phyloP scores from a whole-genome alignment of 1,140 invertebrate species.

The Leptopilina boulardi region DNA sequence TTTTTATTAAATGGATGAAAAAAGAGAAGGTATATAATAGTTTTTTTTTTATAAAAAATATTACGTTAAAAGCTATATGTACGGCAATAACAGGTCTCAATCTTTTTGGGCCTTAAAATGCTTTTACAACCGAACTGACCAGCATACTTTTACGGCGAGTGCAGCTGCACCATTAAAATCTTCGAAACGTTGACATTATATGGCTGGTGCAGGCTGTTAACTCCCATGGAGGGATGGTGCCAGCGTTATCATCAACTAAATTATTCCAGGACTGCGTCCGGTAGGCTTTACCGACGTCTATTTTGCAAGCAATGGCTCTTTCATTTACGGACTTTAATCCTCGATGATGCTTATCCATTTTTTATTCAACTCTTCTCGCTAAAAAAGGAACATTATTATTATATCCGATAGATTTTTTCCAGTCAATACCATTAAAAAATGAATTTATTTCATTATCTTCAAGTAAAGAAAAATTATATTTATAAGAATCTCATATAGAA shows the following conservation, averaged over 20 bases:
- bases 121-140: neutral
- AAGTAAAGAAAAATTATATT: too few relatives aligned
- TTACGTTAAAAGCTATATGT: slow-evolving; percentile 10
- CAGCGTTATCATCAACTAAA: slow-evolving; percentile 22
- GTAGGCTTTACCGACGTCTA: slow-evolving; percentile 6
- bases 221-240: neutral
- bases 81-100: neutral
- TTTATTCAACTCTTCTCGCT: neutral
- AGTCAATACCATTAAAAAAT: neutral
- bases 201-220: slow-evolving; percentile 29
- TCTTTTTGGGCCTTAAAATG: slow-evolving; percentile 25
- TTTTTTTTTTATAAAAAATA: slow-evolving; percentile 26
- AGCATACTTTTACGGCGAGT: slow-evolving; percentile 27
- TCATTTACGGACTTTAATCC: slow-evolving; percentile 21
- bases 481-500: too few relatives aligned
- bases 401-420: neutral
- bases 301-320: slow-evolving; percentile 15
- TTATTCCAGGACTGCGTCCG: slow-evolving; percentile 23
- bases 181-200: slow-evolving; percentile 31
- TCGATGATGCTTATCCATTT: slow-evolving; percentile 27
- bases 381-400: neutral
- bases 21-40: neutral
- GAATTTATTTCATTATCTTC: too few relatives aligned
- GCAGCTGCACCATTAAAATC: slow-evolving; percentile 31
- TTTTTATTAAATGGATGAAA: neutral